These are phyloP conservation scores for Drosophila testacea DNA, from an alignment of 2,888 invertebrate genomes.

Conservation along the genomic window DNA sequence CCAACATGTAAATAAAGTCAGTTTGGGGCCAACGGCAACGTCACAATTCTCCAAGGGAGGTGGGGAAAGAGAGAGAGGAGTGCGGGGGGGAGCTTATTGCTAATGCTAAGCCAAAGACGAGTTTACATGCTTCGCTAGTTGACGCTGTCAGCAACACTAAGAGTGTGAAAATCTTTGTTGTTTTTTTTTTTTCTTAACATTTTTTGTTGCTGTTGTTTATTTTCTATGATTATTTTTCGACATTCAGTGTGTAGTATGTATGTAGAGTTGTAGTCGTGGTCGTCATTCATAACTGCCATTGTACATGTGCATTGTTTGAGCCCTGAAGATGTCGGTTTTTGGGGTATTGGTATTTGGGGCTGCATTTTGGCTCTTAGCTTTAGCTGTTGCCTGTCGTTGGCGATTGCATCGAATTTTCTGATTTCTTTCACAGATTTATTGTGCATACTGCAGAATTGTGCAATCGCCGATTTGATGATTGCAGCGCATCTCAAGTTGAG, in stretches of 20 bases:
- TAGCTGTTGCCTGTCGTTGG: conserved; percentile 3
- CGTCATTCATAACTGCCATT: conserved; percentile 65
- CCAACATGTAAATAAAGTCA: conserved; percentile 76
- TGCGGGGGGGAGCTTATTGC: conserved; percentile 29
- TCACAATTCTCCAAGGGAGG: not conserved
- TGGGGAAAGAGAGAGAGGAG: not conserved
- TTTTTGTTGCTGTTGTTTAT: conserved; percentile 20
- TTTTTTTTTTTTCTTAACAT: not conserved
- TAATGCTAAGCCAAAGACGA: conserved; percentile 60
- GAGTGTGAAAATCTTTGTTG: conserved; percentile 65
- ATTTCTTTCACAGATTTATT: conserved; percentile 53
- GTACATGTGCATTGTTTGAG: conserved; percentile 54
- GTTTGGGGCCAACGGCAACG: conserved; percentile 36
- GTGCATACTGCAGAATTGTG: conserved; percentile 41
- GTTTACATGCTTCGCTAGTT: conserved; percentile 64
- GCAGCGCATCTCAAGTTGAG: conserved; percentile 3
- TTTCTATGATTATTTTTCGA: conserved; percentile 57
- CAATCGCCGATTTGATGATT: conserved; percentile 25
- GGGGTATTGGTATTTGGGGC: conserved; percentile 45
- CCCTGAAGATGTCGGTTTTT: conserved; percentile 35
- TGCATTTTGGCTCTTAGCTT: conserved; percentile 32
- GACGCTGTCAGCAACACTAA: conserved; percentile 45
- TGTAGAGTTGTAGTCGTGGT: conserved; percentile 10
- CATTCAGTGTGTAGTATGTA: conserved; percentile 19
- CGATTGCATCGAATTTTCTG: conserved; percentile 66